A percentile compares a stretch with the other conserved stretches of the same genome.
Conservation (phyloP, 2,113 vertebrate species). For the Phasianus colchicus region DNA sequence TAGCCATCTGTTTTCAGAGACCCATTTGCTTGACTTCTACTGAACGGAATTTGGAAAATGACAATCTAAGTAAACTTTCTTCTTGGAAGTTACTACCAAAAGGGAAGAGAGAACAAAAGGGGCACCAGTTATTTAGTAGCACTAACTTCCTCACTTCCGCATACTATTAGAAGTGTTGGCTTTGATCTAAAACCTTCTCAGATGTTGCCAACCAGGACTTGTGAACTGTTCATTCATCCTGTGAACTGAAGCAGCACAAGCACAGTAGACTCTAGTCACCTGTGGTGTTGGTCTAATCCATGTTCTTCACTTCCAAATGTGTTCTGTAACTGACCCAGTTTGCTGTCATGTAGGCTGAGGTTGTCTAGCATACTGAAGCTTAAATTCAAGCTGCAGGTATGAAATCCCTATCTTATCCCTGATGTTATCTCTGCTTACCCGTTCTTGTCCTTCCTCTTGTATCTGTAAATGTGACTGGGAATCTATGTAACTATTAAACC, state of each 20-base stretch:
- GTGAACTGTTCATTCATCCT: not conserved
- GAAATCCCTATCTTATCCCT: not conserved
- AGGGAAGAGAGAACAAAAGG: not conserved
- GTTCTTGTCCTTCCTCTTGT: not conserved
- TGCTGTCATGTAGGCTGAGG: not conserved
- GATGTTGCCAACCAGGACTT: not conserved
- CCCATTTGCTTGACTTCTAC: not conserved
- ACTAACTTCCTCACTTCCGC: not conserved
- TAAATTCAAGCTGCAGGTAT: not conserved
- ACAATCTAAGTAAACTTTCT: not conserved
- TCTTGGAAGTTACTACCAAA: not conserved
- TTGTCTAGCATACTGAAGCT: not conserved
- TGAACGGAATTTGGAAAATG: constrained; percentile 20
- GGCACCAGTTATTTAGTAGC: not conserved
- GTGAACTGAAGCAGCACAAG: not conserved
- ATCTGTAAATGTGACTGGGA: not conserved
- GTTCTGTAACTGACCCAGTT: not conserved
- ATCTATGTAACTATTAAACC: not conserved
- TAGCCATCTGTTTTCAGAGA: constrained; percentile 25
- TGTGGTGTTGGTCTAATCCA: not conserved
- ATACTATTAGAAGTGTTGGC: not conserved
- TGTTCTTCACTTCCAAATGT: not conserved
- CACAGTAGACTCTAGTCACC: not conserved
- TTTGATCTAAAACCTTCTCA: constrained; percentile 23
- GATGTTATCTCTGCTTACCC: not conserved